Base-by-base conservation (phyloP, 2,113 vertebrate species). In the Gambusia affinis region DNA sequence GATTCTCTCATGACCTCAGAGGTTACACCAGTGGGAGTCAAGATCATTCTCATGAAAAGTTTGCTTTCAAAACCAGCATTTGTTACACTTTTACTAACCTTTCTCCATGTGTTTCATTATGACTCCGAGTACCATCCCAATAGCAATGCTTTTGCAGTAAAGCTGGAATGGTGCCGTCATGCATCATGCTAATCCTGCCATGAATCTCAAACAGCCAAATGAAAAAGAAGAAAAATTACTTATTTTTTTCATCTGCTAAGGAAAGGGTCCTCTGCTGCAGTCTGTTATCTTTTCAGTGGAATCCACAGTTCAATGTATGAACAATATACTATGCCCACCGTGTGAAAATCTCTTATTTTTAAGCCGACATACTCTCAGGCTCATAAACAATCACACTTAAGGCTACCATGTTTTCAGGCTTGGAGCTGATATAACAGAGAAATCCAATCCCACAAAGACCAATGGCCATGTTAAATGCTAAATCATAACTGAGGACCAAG, bases 381-480 rank as follows among this genome's bases (percentile, higher is more conserved):
- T 79, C 35, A 72, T 33, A 82, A 81, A 79, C 83, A 85, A 84
- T 72, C 67, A 2, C 19, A 57, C 78, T 72, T 80, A 35, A 63
- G 61, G 75, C 30, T 68, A 51, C 72, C 64, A 29, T 62, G 66
- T 67, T 78, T 70, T 79, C 33, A 31, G 75, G 69, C 63, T 42
- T 19, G 73, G 30, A 70, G 67, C 51, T 80, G 65, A 70, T 82
- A 67, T 65, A 76, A 84, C 37, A 60, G 64, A 83, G 61, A 80
- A 86, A 86, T 82, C 72, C 74, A 87, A 89, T 87, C 81, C 70
- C 79, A 72, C 76, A 70, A 60, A 65, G 78, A 70, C 64, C 63
- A 57, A 33, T 64, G 64, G 64, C 30, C 66, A 85, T 81, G 82
- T 78, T 61, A 30, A 67, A 80, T 66, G 44, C 69, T 80, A 80